Base-by-base conservation (phyloP, 1,140 invertebrate genomes). In the Drosophila novamexicana region DNA sequence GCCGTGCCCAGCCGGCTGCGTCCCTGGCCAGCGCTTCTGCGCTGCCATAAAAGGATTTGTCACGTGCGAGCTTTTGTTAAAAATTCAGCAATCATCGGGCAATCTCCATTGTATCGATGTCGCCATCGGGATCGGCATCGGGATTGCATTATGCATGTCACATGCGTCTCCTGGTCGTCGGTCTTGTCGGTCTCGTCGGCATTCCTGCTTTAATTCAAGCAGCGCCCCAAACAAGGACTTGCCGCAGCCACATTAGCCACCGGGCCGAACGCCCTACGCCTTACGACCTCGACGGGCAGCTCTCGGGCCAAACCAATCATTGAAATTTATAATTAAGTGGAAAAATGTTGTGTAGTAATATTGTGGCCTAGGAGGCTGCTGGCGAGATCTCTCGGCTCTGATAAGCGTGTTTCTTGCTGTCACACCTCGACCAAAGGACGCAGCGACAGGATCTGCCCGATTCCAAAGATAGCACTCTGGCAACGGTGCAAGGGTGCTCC, bases 11-110 rank as follows among this genome's bases (percentile, higher is more conserved):
- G 36, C 14, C 18, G 61, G 34, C 37, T 39, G 39, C 47, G 32
- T 66, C 58, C 29, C 69, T 61, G 71, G 47, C 10, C 34, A 47
- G 40, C 50, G 65, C 69, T 79, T 76, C 66, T 66, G 82, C 77
- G 82, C 86, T 81, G 71, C 90, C 90, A 84, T 91, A 91, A 89
- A 92, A 86, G 91, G 91, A 90, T 91, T 92, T 92, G 91, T 91
- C 91, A 92, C 91, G 91, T 92, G 91, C 91, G 91, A 91, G 85
- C 88, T 91, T 91, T 91, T 86, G 82, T 86, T 92, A 79, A 74
- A 83, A 81, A 92, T 80, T 79, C 91, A 92, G 83, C 89, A 91
- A 92, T 92, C 91, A 91, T 84, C 73, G 45, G 63, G 64, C 75
- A 80, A 80, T 80, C 77, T 64, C 66, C 76, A 80, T 75, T 78